Base-by-base conservation (phyloP, 2,888 invertebrate genomes). In the Dioctria linearis region DNA sequence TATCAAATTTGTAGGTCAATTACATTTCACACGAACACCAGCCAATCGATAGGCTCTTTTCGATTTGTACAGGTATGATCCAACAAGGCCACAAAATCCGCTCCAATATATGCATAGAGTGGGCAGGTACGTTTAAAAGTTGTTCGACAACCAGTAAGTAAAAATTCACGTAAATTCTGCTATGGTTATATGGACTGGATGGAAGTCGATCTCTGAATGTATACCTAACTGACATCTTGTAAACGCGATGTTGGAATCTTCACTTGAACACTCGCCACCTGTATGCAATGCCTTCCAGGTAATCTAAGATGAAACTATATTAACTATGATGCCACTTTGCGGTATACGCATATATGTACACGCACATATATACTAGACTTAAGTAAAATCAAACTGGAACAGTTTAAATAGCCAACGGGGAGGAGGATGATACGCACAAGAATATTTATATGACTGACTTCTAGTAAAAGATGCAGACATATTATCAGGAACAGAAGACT, bases 1-100 rank as follows among this genome's bases (percentile, higher is more conserved):
- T 59, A 73, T 73, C 73, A 73, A 73, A 73, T 73, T 73, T 73
- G 73, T 73, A 73, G 73, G 73, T 73, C 73, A 73, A 59, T 73
- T 73, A 59, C 51, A 73, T 57, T 59, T 73, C 25, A 42, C 73
- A 73, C 59, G 59, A 57, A 73, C 73, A 54, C 54, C 73, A 59
- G 57, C 73, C 73, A 73, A 73, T 73, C 73, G 73, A 73, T 73
- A 54, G 73, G 57, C 73, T 59, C 25, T 25, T 25, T 25, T 40
- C 73, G 51, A 57, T 57, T 54, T 57, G 13, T 40, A n/a, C 73
- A 6, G 73, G 37, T 3, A 59, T 25, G 2, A 25, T 42, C 5
- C 59, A 39, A 37, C 73, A 73, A 51, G 73, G 73, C 73, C 73
- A 43, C 54, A 4, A 13, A 57, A 37, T 57, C 40, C 73, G 57